phyloP scores from a whole-genome alignment of 2,797 vertebrate species.

The Sarcophilus harrisii region DNA sequence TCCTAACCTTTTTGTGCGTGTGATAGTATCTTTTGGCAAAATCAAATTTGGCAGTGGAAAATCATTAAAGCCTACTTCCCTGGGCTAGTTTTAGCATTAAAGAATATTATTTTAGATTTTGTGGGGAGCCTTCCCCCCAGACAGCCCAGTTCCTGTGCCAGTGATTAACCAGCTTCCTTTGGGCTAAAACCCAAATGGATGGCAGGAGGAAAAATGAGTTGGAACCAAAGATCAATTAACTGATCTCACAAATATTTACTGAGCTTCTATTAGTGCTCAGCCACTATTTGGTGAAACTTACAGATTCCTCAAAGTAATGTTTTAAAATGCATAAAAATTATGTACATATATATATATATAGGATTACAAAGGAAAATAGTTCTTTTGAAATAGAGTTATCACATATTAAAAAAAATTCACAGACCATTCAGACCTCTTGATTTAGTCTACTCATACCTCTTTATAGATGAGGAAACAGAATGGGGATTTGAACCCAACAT shows the following conservation, averaged over 20 bases:
- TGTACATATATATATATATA: not conserved
- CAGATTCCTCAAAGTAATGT: not conserved
- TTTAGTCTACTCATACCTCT: not conserved
- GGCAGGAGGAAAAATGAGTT: slow-evolving; percentile 3
- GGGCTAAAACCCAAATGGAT: not conserved
- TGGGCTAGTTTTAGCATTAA: slow-evolving; percentile 87
- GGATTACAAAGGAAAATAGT: not conserved
- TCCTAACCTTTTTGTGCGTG: not conserved
- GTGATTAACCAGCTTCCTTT: not conserved
- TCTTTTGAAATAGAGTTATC: not conserved
- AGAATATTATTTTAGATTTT: slow-evolving; percentile 81
- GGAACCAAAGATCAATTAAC: not conserved
- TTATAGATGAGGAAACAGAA: not conserved
- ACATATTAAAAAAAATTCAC: not conserved
- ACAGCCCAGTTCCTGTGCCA: not conserved
- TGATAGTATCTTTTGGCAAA: not conserved
- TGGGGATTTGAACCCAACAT: not conserved
- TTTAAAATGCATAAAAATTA: not conserved
- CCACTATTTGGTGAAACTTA: not conserved
- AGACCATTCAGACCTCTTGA: not conserved
- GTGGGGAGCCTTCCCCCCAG: slow-evolving; percentile 41
- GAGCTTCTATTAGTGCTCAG: not conserved
- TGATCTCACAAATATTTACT: not conserved
- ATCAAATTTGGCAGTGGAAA: slow-evolving; percentile 82
- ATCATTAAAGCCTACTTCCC: slow-evolving; percentile 89